These are phyloP conservation scores for Calameuta pallipes DNA, from an alignment of 2,888 invertebrate genomes.

Conservation along the genomic window DNA sequence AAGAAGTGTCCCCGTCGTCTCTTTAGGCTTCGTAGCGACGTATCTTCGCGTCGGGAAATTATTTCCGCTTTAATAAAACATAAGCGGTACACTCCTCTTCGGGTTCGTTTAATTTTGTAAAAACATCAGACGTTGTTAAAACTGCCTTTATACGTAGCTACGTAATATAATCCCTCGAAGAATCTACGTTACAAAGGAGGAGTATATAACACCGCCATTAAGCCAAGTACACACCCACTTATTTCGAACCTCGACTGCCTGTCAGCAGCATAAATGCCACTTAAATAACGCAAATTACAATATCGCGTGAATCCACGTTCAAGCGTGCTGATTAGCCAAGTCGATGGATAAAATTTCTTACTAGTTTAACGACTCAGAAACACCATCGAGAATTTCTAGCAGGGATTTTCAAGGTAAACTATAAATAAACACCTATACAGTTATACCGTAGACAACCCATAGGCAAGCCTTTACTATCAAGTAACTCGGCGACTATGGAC, in stretches of 20 bases:
- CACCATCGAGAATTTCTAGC: neutral
- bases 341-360: neutral
- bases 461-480: neutral
- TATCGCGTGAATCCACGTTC: constrained; percentile 1
- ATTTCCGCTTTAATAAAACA: neutral
- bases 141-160: neutral
- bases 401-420: neutral
- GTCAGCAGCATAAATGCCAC: neutral
- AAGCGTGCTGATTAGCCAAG: neutral
- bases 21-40: neutral
- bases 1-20: neutral
- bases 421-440: neutral
- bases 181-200: neutral
- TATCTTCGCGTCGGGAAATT: neutral
- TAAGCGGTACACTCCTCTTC: neutral
- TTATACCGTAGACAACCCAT: neutral
- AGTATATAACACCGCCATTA: neutral
- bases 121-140: neutral
- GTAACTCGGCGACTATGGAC: neutral
- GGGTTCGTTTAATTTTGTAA: neutral
- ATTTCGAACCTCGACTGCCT: neutral
- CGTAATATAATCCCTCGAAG: neutral
- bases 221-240: neutral
- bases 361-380: neutral
- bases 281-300: constrained; percentile 3